A percentile compares a stretch with the other conserved stretches of the same genome.
Evolutionary conservation across 1,140 invertebrate genomes (phyloP).

Genomic region (Pseudomyrmex sp.): DNA sequence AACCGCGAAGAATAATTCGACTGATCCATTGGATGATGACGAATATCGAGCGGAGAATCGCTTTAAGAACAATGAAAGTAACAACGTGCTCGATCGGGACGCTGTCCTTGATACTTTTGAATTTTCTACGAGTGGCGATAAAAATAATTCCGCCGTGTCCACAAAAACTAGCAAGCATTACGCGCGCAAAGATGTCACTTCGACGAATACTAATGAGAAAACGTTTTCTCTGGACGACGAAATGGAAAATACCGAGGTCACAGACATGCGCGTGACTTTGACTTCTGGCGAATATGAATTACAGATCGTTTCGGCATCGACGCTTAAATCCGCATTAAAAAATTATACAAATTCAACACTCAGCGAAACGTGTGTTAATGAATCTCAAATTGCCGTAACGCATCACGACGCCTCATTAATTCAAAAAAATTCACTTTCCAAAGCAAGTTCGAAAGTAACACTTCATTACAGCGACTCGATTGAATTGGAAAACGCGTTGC

Average conservation of each 20-base stretch:
- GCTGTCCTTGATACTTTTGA: constrained; percentile 43
- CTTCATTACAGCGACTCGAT: neutral
- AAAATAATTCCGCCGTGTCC: neutral
- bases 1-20: constrained; percentile 51
- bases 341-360: constrained; percentile 31
- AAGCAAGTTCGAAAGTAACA: neutral
- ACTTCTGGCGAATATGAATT: constrained; percentile 57
- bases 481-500: neutral
- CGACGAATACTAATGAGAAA: constrained; percentile 4
- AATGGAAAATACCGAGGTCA: neutral
- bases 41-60: constrained; percentile 73
- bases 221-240: constrained; percentile 1
- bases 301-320: constrained; percentile 11
- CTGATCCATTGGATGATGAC: constrained; percentile 72
- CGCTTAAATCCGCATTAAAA: neutral
- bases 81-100: constrained; percentile 13
- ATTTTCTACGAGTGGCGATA: constrained; percentile 21
- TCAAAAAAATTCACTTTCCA: neutral
- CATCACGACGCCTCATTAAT: neutral
- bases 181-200: neutral
- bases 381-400: neutral
- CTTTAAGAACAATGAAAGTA: constrained; percentile 19
- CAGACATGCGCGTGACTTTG: constrained; percentile 27
- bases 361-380: neutral
- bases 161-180: constrained; percentile 11